These are phyloP conservation scores for Epizoanthus rinbou DNA, from an alignment of 92 coral and sea anemone genomes.

Conservation along the genomic window DNA sequence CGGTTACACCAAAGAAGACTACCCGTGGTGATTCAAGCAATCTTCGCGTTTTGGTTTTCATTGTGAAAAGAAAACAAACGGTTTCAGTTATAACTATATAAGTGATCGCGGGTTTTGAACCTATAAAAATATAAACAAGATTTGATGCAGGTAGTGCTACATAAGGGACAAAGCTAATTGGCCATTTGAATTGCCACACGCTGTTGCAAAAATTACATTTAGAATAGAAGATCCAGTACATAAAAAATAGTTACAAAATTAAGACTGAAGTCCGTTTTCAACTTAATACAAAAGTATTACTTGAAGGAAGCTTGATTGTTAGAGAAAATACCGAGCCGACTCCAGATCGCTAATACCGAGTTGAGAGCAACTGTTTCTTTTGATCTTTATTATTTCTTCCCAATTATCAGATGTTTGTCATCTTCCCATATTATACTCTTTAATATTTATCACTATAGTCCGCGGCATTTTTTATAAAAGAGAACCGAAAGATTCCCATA, in stretches of 20 bases:
- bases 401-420: constrained; percentile 39
- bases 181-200: constrained; percentile 44
- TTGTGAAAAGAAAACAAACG: constrained; percentile 33
- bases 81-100: constrained; percentile 27
- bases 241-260: constrained; percentile 9
- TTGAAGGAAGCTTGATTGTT: constrained; percentile 15
- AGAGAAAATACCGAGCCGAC: not conserved
- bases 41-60: constrained; percentile 11
- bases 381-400: constrained; percentile 7
- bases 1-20: no score
- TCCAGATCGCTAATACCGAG: not conserved
- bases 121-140: constrained; percentile 14
- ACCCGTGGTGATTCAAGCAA: not conserved
- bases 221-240: constrained; percentile 16
- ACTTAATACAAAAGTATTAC: constrained; percentile 5
- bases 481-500: constrained; percentile 14
- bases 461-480: constrained; percentile 28
- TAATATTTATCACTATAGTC: constrained; percentile 36
- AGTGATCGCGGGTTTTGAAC: constrained; percentile 10
- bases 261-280: constrained; percentile 26
- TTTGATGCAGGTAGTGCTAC: constrained; percentile 45
- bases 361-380: not conserved
- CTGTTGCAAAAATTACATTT: constrained; percentile 19
- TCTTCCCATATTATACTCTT: constrained; percentile 25
- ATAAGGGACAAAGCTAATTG: constrained; percentile 46